These are phyloP conservation scores for Cryptus viduatorius DNA, from an alignment of 2,888 invertebrate genomes.

Conservation along the genomic window DNA sequence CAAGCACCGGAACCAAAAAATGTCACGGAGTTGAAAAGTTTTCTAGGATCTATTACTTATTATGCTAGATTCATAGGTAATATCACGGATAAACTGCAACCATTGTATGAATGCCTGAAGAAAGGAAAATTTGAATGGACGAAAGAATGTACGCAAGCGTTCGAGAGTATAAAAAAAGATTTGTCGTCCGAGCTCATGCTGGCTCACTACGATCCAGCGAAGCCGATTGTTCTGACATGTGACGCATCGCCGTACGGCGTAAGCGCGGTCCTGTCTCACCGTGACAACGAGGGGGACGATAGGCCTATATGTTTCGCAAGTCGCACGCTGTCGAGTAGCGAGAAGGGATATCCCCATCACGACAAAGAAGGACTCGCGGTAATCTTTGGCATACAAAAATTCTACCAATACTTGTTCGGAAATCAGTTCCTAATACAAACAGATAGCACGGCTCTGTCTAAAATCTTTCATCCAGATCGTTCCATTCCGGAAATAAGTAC, in stretches of 20 bases:
- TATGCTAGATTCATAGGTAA: not conserved
- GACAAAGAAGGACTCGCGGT: slow-evolving; percentile 55
- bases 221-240: slow-evolving; percentile 59
- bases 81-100: not conserved
- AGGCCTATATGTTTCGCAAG: slow-evolving; percentile 77
- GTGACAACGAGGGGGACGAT: slow-evolving; percentile 73
- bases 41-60: slow-evolving; percentile 8
- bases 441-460: slow-evolving; percentile 42
- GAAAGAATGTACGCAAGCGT: slow-evolving; percentile 68
- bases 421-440: slow-evolving; percentile 57
- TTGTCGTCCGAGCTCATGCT: slow-evolving; percentile 55
- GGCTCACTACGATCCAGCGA: slow-evolving; percentile 62
- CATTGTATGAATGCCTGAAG: slow-evolving; percentile 1
- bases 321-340: slow-evolving; percentile 70
- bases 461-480: slow-evolving; percentile 59
- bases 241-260: slow-evolving; percentile 72
- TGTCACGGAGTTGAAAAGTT: slow-evolving; percentile 1
- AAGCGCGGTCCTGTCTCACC: slow-evolving; percentile 74
- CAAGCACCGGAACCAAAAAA: slow-evolving; percentile 2
- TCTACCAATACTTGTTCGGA: slow-evolving; percentile 45
- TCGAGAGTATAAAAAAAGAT: slow-evolving; percentile 68
- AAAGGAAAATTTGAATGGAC: slow-evolving; percentile 67
- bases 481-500: slow-evolving; percentile 54
- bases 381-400: slow-evolving; percentile 36
- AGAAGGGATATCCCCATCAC: slow-evolving; percentile 61